Base-by-base conservation (phyloP, 2,888 invertebrate genomes). In the Caenorhabditis japonica region DNA sequence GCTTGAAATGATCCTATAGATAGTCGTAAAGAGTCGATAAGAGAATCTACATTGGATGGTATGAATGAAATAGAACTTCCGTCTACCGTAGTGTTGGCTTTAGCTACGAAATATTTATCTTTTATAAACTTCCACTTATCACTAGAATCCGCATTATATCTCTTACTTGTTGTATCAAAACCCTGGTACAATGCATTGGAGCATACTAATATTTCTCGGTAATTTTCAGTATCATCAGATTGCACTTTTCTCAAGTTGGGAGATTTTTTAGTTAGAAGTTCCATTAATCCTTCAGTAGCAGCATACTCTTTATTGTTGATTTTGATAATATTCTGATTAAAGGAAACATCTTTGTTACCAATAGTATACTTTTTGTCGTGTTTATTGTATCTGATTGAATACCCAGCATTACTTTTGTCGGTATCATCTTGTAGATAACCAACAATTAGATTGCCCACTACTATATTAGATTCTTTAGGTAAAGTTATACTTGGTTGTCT, bases 141-240 rank as follows among this genome's bases (percentile, higher is more conserved):
- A 76, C 77, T 79, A 34, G 77, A 17, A 79, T 79, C 79, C 41
- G 77, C 38, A 79, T 79, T 79, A 61, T 75, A 79, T 61, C 70
- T 72, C 64, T 76, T 79, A 47, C 30, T 23, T 15, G 15, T 60
- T 53, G 55, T 71, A 64, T 79, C 70, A 70, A 79, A 79, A 23
- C 44, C 46, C 44, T 78, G 75, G 56, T 78, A 79, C 41, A 79
- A 38, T 19, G 79, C 79, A 73, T 79, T 23, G 4, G 79, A 79
- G 25, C 66, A 69, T 8, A 76, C 1, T 61, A 79, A 62, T 10
- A 79, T 79, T 36, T 76, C 51, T 55, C 41, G 59, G 59, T 79
- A 79, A 41, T 55, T 59, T 55, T 61, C 30, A 47, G 47, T 79
- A 70, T 79, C 77, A 27, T 76, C 49, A 39, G 60, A 19, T 30